A percentile compares a stretch with the other conserved stretches of the same genome.
Conservation (phyloP, 2,888 invertebrate species). For the Leptinotarsa rubiginosa region DNA sequence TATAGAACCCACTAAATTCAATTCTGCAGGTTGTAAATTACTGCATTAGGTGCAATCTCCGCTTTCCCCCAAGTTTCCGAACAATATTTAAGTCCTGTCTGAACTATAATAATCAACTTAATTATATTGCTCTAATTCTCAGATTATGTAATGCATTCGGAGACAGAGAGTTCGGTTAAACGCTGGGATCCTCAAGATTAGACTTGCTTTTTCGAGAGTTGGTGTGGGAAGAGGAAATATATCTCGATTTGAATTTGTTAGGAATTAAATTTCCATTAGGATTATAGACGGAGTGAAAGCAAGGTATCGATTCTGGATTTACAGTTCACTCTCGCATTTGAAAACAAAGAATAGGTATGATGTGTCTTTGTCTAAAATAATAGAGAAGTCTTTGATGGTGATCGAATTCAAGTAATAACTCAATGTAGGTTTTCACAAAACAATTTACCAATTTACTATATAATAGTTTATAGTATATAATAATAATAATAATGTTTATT, state of each 20-base stretch:
- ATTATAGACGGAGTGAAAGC: background rate
- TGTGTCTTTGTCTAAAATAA: too few relatives aligned
- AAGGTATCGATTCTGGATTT: background rate
- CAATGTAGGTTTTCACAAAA: too few relatives aligned
- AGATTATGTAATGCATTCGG: constrained; percentile 20
- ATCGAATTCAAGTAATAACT: too few relatives aligned
- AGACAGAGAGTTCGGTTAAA: constrained; percentile 21
- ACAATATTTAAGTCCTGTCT: constrained; percentile 10
- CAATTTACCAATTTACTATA: too few relatives aligned
- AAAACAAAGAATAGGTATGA: too few relatives aligned
- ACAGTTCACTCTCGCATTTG: background rate
- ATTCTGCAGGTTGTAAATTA: background rate
- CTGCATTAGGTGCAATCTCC: background rate
- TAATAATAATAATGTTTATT: too few relatives aligned
- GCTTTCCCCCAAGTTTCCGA: background rate
- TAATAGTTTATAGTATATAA: too few relatives aligned
- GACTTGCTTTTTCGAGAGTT: constrained; percentile 8
- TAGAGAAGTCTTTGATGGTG: too few relatives aligned
- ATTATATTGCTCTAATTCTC: constrained; percentile 20
- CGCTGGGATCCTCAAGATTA: constrained; percentile 10
- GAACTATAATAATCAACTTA: constrained; percentile 17
- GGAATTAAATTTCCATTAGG: constrained; percentile 19
- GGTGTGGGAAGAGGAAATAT: constrained; percentile 12
- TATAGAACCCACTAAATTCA: too few relatives aligned
- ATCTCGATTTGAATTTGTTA: constrained; percentile 13